Conservation (phyloP, 2,113 vertebrate species). For the Phalacrocorax pelagicus region DNA sequence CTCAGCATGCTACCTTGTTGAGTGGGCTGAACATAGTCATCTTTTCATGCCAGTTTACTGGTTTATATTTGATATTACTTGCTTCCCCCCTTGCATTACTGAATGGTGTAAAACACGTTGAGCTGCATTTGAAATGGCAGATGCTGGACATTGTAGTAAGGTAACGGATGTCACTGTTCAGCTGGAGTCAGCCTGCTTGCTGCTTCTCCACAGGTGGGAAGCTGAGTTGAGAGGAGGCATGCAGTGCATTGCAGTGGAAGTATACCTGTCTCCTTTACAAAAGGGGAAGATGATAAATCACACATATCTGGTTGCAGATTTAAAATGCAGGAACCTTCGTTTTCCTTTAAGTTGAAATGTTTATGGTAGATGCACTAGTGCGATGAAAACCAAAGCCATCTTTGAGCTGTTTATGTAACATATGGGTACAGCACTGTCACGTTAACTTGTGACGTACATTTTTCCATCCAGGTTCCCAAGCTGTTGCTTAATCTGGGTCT, state of each 20-base stretch:
- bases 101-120: background rate
- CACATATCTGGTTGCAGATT: background rate
- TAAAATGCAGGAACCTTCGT: background rate
- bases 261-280: background rate
- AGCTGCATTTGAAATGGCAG: background rate
- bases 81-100: background rate
- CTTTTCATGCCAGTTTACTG: background rate
- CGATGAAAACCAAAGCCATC: background rate
- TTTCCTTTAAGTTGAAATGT: background rate
- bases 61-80: background rate
- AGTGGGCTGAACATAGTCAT: background rate
- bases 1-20: background rate
- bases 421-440: background rate
- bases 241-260: background rate
- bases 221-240: background rate
- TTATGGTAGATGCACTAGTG: background rate
- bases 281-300: background rate
- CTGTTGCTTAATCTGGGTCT: slow-evolving; percentile 77
- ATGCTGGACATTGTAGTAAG: background rate
- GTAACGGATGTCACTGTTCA: background rate
- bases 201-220: background rate
- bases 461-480: slow-evolving; percentile 82
- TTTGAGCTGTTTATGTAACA: background rate
- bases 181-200: background rate
- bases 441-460: background rate